phyloP scores from a whole-genome alignment of 2,888 invertebrate genomes.

The Sarcophaga variegata region DNA sequence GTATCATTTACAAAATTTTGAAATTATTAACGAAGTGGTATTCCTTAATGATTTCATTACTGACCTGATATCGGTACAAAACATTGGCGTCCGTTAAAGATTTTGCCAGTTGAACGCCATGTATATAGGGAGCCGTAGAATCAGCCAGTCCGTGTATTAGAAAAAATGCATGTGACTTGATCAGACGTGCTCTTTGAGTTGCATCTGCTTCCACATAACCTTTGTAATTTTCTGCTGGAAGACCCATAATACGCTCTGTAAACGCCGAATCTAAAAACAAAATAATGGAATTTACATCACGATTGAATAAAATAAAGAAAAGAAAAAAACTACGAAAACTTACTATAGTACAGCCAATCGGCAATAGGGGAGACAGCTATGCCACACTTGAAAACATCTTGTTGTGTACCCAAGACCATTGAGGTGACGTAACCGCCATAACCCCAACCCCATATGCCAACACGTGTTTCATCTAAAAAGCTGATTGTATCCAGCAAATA shows the following conservation, averaged over 20 bases:
- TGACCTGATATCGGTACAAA: constrained; percentile 95
- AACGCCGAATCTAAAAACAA: constrained; percentile 91
- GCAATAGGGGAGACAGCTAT: constrained; percentile 97
- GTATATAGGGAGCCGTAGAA: constrained; percentile 95
- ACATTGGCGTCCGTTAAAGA: constrained; percentile 94
- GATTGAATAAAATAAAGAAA: not conserved
- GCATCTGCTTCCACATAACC: constrained; percentile 96
- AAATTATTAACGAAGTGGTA: too few species aligned
- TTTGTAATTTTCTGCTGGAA: constrained; percentile 93
- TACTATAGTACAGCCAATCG: constrained; percentile 98
- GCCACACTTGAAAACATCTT: constrained; percentile 95
- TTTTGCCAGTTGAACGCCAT: constrained; percentile 93
- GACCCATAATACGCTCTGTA: constrained; percentile 95
- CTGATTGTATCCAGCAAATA: constrained; percentile 90
- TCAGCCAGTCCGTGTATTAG: constrained; percentile 97
- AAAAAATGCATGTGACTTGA: constrained; percentile 93
- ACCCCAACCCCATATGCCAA: constrained; percentile 98
- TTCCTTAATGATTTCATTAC: not conserved
- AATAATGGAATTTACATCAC: not conserved
- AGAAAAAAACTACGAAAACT: constrained; percentile 79
- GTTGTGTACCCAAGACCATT: constrained; percentile 93
- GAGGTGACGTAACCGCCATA: constrained; percentile 97
- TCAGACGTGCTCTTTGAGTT: constrained; percentile 92
- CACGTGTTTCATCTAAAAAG: constrained; percentile 92
- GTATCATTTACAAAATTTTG: too few species aligned